Conservation (phyloP, 2,113 vertebrate genomes). For the Mustelus asterias region DNA sequence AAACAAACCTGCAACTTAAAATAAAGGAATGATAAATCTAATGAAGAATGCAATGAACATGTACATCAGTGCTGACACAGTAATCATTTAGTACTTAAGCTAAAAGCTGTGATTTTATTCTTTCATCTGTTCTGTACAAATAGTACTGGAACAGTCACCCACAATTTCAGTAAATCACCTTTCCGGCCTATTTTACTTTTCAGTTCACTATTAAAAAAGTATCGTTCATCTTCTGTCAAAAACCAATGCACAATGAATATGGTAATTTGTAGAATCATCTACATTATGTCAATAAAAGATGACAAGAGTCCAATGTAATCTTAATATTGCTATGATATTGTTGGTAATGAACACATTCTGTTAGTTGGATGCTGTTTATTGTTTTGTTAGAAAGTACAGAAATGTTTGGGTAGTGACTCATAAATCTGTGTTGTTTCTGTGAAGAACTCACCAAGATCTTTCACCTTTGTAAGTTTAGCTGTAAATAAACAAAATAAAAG, state of each 20-base stretch:
- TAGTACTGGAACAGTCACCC: background rate
- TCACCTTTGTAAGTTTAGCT: slow-evolving; percentile 1
- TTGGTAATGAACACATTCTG: background rate
- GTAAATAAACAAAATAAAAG: background rate
- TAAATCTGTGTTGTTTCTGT: background rate
- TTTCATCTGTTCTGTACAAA: background rate
- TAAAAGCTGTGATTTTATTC: background rate
- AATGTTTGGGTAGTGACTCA: background rate
- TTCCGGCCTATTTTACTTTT: background rate
- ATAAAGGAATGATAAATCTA: background rate
- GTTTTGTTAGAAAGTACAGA: background rate
- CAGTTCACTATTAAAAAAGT: background rate
- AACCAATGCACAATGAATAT: background rate
- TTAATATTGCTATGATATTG: background rate
- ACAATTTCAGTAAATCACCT: background rate
- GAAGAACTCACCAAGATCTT: slow-evolving; percentile 10
- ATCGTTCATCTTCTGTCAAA: background rate
- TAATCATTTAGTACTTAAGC: background rate
- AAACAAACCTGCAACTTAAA: background rate
- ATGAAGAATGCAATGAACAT: background rate
- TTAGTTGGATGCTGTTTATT: background rate
- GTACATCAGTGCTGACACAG: background rate
- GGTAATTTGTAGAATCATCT: background rate
- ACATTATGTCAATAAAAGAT: background rate
- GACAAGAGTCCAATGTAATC: background rate